Evolutionary conservation across 2,113 vertebrate species (phyloP).

Genomic region (Aegithalos caudatus): DNA sequence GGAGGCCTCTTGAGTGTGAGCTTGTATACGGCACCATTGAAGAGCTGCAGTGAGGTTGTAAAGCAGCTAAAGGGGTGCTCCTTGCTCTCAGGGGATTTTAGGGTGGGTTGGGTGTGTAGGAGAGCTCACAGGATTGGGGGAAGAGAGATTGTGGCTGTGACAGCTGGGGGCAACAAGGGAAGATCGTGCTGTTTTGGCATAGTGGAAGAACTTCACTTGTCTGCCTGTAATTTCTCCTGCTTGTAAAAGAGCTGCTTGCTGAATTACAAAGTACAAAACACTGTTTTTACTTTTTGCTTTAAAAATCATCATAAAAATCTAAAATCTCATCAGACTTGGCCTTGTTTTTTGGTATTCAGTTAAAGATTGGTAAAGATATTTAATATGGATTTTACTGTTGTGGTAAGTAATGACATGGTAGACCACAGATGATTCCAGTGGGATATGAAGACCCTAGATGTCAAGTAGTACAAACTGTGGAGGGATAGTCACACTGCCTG

Average conservation of each 20-base stretch:
- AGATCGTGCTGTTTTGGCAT: not conserved
- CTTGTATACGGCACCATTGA: not conserved
- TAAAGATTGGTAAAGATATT: not conserved
- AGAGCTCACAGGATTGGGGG: not conserved
- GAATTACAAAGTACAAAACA: not conserved
- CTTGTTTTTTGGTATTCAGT: not conserved
- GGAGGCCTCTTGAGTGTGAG: not conserved
- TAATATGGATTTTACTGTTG: not conserved
- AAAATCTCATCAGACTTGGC: not conserved
- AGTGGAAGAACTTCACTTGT: not conserved
- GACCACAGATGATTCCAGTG: not conserved
- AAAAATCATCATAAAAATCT: not conserved
- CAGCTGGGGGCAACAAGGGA: not conserved
- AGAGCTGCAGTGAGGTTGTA: not conserved
- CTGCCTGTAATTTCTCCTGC: not conserved
- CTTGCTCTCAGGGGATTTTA: not conserved
- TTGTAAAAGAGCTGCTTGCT: not conserved
- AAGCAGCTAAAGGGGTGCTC: not conserved
- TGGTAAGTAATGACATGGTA: not conserved
- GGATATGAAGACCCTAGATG: not conserved
- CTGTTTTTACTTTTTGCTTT: not conserved
- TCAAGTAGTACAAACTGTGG: not conserved
- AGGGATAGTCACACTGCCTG: not conserved
- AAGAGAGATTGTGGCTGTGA: not conserved
- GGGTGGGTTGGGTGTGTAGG: rapidly evolving